These are phyloP conservation scores for Strongylocentrotus purpuratus DNA, from an alignment of 35 echinoderm and acorn worm species.

Conservation along the genomic window DNA sequence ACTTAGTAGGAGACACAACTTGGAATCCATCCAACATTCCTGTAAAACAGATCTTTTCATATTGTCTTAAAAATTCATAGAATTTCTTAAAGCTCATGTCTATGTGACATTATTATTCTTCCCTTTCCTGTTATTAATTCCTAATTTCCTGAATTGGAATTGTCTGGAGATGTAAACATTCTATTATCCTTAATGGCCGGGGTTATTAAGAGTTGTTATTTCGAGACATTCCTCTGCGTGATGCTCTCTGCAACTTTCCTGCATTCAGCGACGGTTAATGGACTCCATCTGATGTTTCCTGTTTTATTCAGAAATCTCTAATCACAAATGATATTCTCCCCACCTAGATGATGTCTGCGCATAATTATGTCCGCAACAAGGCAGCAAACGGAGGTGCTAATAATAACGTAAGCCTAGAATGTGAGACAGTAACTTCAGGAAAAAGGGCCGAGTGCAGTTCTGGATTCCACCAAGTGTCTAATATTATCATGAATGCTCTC, in stretches of 20 bases:
- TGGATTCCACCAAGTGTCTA: neutral
- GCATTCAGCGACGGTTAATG: neutral
- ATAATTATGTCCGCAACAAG: constrained; percentile 71
- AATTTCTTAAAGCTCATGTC: too few species aligned
- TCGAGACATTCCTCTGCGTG: neutral
- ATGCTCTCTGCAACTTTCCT: neutral
- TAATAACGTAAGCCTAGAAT: neutral
- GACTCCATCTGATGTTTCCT: neutral
- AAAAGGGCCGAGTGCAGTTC: neutral
- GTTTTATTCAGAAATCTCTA: neutral
- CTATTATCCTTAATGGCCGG: neutral
- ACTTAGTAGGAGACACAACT: too few species aligned
- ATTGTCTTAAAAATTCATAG: too few species aligned
- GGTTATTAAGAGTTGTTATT: neutral
- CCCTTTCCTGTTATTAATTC: neutral
- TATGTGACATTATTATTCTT: neutral
- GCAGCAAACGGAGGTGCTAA: constrained; percentile 28
- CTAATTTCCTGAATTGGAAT: neutral
- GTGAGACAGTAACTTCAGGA: neutral
- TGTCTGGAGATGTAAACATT: neutral
- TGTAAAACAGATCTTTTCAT: too few species aligned
- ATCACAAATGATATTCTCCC: constrained; percentile 12
- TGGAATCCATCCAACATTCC: too few species aligned
- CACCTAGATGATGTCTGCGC: constrained; percentile 70
- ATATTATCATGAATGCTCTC: neutral